phyloP scores from a whole-genome alignment of 1,140 invertebrate genomes.

The Choristoneura fumiferana region DNA sequence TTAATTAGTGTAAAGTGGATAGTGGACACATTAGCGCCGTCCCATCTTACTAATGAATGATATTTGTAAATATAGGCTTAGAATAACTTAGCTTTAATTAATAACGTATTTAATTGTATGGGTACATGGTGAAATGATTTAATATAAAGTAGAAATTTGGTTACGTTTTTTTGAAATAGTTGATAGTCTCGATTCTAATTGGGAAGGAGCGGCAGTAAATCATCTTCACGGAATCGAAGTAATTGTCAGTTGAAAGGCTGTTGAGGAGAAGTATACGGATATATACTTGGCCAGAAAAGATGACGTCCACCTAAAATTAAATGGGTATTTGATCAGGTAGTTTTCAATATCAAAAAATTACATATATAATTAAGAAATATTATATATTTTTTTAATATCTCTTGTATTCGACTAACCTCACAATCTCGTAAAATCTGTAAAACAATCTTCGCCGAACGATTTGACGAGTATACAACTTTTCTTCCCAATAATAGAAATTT shows the following conservation, averaged over 20 bases:
- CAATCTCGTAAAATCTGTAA: not conserved
- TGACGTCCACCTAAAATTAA: not conserved
- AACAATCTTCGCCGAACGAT: not conserved
- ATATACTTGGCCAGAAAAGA: not conserved
- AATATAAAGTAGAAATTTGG: no score
- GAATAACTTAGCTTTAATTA: no score
- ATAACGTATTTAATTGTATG: no score
- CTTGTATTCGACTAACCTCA: not conserved
- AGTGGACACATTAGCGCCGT: no score
- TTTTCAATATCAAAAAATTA: no score
- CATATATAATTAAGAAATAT: no score
- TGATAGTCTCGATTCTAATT: conserved; percentile 37
- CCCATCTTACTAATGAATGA: no score
- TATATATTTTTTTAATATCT: not conserved
- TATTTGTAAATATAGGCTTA: no score
- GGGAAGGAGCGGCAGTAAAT: conserved; percentile 46
- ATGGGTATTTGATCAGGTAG: not conserved
- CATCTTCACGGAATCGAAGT: conserved; percentile 45
- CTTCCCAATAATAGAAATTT: not conserved
- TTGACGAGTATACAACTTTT: not conserved
- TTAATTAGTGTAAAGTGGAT: no score
- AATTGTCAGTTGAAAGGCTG: conserved; percentile 60
- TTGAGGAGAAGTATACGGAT: conserved; percentile 38
- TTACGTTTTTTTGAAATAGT: not conserved
- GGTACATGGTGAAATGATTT: no score